phyloP scores from a whole-genome alignment of 2,113 vertebrate genomes.

The Hystrix cristata region DNA sequence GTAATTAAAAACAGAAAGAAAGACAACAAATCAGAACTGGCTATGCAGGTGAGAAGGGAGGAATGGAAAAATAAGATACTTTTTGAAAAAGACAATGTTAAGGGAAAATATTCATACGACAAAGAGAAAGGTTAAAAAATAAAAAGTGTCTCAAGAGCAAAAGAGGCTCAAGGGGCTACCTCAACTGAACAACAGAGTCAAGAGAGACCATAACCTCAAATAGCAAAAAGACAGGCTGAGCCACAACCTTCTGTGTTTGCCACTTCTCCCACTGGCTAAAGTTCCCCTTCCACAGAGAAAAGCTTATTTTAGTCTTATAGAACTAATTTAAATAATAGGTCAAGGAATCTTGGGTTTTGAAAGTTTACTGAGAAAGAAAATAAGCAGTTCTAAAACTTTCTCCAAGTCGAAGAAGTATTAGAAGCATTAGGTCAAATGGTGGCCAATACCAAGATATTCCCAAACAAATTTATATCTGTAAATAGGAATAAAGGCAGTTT shows the following conservation, averaged over 20 bases:
- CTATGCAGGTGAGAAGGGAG: constrained; percentile 18
- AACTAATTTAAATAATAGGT: not conserved
- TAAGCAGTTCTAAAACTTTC: not conserved
- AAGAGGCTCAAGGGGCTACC: not conserved
- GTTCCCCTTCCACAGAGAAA: not conserved
- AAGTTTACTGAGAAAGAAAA: constrained; percentile 26
- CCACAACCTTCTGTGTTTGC: constrained; percentile 43
- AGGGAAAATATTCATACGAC: not conserved
- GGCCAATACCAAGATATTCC: constrained; percentile 3
- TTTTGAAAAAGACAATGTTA: constrained; percentile 12
- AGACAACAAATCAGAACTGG: not conserved
- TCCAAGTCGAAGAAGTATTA: constrained; percentile 19
- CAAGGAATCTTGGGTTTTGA: constrained; percentile 21
- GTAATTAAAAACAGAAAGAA: constrained; percentile 59
- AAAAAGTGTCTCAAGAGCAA: not conserved
- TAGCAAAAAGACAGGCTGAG: constrained; percentile 54
- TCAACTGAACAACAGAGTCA: constrained; percentile 71
- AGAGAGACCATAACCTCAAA: constrained; percentile 40
- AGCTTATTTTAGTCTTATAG: not conserved
- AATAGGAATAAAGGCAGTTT: constrained; percentile 34
- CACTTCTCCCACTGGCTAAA: constrained; percentile 39
- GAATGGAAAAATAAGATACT: constrained; percentile 49
- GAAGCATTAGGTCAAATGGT: not conserved
- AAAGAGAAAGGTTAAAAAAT: not conserved
- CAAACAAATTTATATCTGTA: constrained; percentile 38